Evolutionary conservation across 1,140 invertebrate species (phyloP).

Genomic region (Battus philenor): DNA sequence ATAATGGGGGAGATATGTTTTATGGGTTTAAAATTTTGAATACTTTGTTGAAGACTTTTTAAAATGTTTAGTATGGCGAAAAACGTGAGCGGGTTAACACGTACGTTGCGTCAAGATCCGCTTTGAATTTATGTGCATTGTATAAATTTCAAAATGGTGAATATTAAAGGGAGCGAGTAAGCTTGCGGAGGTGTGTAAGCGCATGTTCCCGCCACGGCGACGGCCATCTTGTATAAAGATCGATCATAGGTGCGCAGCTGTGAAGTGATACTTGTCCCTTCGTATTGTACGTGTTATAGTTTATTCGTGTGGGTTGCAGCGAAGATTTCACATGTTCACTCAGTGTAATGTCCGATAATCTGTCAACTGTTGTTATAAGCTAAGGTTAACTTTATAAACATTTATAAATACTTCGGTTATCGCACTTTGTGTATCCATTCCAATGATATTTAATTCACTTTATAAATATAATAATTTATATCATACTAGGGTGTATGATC

Average conservation of each 20-base stretch:
- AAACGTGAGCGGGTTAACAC: slow-evolving; percentile 53
- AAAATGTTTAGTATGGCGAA: slow-evolving; percentile 61
- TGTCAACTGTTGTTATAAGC: too few species aligned
- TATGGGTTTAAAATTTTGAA: slow-evolving; percentile 70
- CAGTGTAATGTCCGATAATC: too few species aligned
- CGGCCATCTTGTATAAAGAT: slow-evolving; percentile 72
- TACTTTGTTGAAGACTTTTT: slow-evolving; percentile 56
- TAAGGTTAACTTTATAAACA: too few species aligned
- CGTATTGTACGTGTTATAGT: too few species aligned
- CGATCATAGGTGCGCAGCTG: slow-evolving; percentile 72
- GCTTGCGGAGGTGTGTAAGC: slow-evolving; percentile 47
- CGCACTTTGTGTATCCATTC: too few species aligned
- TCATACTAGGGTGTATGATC: too few species aligned
- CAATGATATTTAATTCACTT: too few species aligned
- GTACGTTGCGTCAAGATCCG: slow-evolving; percentile 29
- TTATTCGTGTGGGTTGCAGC: too few species aligned
- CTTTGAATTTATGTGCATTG: slow-evolving; percentile 23
- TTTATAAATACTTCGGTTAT: too few species aligned
- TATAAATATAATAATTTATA: too few species aligned
- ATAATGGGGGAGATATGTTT: slow-evolving; percentile 76
- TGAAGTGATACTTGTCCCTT: slow-evolving; percentile 55
- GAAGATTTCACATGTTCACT: too few species aligned
- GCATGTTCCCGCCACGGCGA: slow-evolving; percentile 49
- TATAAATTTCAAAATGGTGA: slow-evolving; percentile 26
- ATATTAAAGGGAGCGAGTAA: slow-evolving; percentile 39